Conservation (phyloP, 2,113 vertebrate genomes). For the Daubentonia madagascariensis region DNA sequence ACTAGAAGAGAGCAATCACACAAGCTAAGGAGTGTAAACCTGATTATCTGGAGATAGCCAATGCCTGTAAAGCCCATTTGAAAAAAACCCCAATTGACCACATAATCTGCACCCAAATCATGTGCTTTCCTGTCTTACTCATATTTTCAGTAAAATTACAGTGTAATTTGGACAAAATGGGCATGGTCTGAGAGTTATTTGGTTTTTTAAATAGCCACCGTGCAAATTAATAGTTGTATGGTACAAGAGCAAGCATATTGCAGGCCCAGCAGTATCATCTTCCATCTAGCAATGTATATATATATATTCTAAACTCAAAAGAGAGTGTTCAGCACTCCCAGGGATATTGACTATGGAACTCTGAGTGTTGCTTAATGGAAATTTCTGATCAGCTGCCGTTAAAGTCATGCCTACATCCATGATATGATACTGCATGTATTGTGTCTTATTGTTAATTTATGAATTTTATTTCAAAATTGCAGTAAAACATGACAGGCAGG, state of each 20-base stretch:
- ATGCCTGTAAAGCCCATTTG: background rate
- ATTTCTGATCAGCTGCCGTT: background rate
- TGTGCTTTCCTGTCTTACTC: background rate
- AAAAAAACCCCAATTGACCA: background rate
- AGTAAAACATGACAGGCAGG: slow-evolving; percentile 67
- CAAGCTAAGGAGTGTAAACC: background rate
- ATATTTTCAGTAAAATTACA: background rate
- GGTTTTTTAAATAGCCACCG: background rate
- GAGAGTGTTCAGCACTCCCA: background rate
- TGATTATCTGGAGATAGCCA: background rate
- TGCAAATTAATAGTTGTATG: background rate
- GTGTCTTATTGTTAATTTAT: slow-evolving; percentile 62
- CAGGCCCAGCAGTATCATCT: background rate
- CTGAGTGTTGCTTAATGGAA: background rate
- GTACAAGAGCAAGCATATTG: background rate
- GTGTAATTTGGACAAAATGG: background rate
- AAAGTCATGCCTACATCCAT: background rate
- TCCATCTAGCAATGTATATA: background rate
- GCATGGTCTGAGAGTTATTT: background rate
- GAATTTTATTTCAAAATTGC: slow-evolving; percentile 67
- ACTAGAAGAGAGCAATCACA: background rate
- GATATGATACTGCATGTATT: background rate
- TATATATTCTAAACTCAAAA: background rate
- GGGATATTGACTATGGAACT: background rate
- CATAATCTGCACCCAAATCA: background rate